These are phyloP conservation scores for Cassiopea xamachana DNA, from an alignment of 30 jellyfish, hydroid and myxozoan genomes.

Conservation along the genomic window DNA sequence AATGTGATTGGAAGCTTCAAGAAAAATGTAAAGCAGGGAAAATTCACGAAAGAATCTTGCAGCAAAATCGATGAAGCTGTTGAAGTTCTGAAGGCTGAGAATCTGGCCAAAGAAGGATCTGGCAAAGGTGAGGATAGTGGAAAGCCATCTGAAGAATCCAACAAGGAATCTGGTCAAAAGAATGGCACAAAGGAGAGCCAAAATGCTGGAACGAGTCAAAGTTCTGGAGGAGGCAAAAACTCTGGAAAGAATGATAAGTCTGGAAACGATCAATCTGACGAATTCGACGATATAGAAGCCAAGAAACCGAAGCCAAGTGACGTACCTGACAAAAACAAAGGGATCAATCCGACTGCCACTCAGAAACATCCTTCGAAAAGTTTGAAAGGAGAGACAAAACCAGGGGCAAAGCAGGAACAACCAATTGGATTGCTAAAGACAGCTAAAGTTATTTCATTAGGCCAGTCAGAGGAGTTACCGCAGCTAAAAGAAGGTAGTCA, in stretches of 20 bases:
- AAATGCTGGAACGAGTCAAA: neutral
- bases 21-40: constrained; percentile 76
- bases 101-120: neutral
- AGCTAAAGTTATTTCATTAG: constrained; percentile 20
- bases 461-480: neutral
- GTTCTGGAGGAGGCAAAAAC: neutral
- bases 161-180: neutral
- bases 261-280: neutral
- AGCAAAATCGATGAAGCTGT: constrained; percentile 36
- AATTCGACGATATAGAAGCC: neutral
- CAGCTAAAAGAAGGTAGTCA: constrained; percentile 41
- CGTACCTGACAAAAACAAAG: constrained; percentile 49
- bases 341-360: constrained; percentile 50
- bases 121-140: neutral
- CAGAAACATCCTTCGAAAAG: constrained; percentile 56
- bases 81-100: constrained; percentile 40
- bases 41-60: constrained; percentile 68
- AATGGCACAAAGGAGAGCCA: neutral
- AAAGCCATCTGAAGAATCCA: neutral
- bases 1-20: constrained; percentile 68
- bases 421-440: constrained; percentile 11
- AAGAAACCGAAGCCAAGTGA: neutral
- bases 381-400: constrained; percentile 48
- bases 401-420: constrained; percentile 64
- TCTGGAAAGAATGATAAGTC: no score